phyloP scores from a whole-genome alignment of 2,113 vertebrate genomes.

The Marmota flaviventris region DNA sequence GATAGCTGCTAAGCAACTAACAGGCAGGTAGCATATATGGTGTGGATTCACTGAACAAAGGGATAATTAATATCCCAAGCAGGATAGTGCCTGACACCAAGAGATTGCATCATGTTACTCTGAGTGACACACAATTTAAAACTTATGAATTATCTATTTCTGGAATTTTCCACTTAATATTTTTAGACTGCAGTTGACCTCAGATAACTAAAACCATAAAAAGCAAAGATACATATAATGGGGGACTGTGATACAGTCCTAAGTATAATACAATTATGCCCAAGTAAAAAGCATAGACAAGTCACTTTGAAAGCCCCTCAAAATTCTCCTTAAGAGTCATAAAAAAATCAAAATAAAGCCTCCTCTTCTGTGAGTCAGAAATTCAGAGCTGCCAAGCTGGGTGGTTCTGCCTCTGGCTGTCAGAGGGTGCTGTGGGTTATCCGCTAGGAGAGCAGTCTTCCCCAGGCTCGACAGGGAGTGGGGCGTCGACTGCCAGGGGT shows the following conservation, averaged over 20 bases:
- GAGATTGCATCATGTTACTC: neutral
- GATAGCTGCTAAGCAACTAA: neutral
- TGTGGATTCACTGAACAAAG: neutral
- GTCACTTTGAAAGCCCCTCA: neutral
- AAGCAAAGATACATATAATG: neutral
- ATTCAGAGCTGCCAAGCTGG: neutral
- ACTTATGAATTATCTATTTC: neutral
- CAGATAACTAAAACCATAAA: neutral
- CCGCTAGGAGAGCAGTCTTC: too few species aligned
- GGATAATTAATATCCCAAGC: too few species aligned
- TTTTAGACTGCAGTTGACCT: neutral
- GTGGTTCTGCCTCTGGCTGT: neutral
- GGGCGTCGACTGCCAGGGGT: neutral
- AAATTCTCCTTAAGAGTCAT: neutral
- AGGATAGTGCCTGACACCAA: neutral
- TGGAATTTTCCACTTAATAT: neutral
- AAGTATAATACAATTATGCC: conserved; percentile 14
- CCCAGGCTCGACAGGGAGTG: neutral
- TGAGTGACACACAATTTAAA: neutral
- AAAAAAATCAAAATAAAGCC: neutral
- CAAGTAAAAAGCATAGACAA: neutral
- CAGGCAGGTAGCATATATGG: neutral
- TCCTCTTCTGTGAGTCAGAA: neutral
- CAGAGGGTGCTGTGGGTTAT: neutral
- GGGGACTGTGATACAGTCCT: neutral